These are phyloP conservation scores for Choreutis nemorana DNA, from an alignment of 2,888 invertebrate genomes.

Conservation along the genomic window DNA sequence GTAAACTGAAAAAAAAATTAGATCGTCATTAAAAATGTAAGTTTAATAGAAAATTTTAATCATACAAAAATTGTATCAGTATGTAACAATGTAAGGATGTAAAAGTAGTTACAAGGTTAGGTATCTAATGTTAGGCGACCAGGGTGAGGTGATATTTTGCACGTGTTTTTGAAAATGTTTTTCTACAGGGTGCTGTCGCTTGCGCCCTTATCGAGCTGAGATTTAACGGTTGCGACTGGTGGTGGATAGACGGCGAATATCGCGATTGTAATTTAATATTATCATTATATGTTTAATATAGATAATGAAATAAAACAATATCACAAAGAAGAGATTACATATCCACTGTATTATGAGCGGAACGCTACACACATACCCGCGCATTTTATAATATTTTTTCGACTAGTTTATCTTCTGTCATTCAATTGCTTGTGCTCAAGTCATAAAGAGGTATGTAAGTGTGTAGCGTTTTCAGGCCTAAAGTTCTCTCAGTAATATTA, in stretches of 20 bases:
- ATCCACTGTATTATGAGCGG: slow-evolving; percentile 47
- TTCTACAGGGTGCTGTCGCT: slow-evolving; percentile 51
- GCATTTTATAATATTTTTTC: slow-evolving; percentile 11
- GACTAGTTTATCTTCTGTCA: too few species aligned
- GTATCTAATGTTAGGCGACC: slow-evolving; percentile 65
- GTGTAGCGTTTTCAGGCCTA: slow-evolving; percentile 61
- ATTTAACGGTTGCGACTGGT: slow-evolving; percentile 28
- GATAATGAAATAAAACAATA: slow-evolving; percentile 15
- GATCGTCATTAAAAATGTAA: slow-evolving; percentile 53
- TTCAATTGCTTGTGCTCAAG: slow-evolving; percentile 31
- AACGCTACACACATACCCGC: slow-evolving; percentile 50
- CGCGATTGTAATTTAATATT: slow-evolving; percentile 44
- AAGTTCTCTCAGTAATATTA: slow-evolving; percentile 53
- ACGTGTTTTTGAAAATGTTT: slow-evolving; percentile 66
- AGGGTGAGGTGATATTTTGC: slow-evolving; percentile 68
- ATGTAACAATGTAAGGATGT: slow-evolving; percentile 50
- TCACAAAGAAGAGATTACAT: slow-evolving; percentile 55
- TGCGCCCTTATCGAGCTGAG: slow-evolving; percentile 44
- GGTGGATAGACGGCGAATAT: slow-evolving; percentile 39
- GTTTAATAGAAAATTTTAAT: slow-evolving; percentile 50
- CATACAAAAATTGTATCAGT: slow-evolving; percentile 54
- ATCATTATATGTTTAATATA: slow-evolving; percentile 23
- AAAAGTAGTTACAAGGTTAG: slow-evolving; percentile 59
- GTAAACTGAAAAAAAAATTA: slow-evolving; percentile 47
- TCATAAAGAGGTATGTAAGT: slow-evolving; percentile 22